Percentiles rank a stretch among this genome's conserved stretches.
phyloP scores from a whole-genome alignment of 1,140 invertebrate species.

The Stegodyphus mimosarum region DNA sequence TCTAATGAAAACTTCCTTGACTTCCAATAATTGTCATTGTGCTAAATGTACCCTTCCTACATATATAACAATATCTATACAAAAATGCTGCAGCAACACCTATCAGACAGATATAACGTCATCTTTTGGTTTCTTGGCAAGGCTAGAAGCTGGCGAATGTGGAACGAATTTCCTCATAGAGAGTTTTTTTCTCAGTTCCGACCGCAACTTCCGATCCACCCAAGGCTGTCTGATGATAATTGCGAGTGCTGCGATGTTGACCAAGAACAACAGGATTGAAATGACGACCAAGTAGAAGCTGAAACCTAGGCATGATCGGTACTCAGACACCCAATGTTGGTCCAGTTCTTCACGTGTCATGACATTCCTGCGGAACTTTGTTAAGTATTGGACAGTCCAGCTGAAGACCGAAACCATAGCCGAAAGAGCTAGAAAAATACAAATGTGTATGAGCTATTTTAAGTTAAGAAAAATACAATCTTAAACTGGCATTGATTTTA shows the following conservation, averaged over 20 bases:
- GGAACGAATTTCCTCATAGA: conserved; percentile 12
- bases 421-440: conserved; percentile 74
- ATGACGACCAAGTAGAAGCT: conserved; percentile 85
- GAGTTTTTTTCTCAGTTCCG: conserved; percentile 69
- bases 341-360: conserved; percentile 79
- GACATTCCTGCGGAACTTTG: conserved; percentile 80
- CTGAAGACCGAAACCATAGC: conserved; percentile 76
- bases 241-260: conserved; percentile 80
- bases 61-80: no score
- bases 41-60: no score
- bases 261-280: conserved; percentile 76
- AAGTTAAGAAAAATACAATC: no score
- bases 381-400: conserved; percentile 81
- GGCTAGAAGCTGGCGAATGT: conserved; percentile 9
- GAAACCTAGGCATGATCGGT: conserved; percentile 77
- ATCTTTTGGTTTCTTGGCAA: conserved; percentile 37
- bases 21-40: no score
- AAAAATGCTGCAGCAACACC: no score
- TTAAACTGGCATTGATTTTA: no score
- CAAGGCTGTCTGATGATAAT: conserved; percentile 77
- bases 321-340: conserved; percentile 80
- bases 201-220: conserved; percentile 70
- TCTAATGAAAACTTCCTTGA: no score
- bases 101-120: conserved; percentile 8
- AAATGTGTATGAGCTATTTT: not conserved